phyloP scores from a whole-genome alignment of 2,888 invertebrate genomes.

The Piscicola geometra region DNA sequence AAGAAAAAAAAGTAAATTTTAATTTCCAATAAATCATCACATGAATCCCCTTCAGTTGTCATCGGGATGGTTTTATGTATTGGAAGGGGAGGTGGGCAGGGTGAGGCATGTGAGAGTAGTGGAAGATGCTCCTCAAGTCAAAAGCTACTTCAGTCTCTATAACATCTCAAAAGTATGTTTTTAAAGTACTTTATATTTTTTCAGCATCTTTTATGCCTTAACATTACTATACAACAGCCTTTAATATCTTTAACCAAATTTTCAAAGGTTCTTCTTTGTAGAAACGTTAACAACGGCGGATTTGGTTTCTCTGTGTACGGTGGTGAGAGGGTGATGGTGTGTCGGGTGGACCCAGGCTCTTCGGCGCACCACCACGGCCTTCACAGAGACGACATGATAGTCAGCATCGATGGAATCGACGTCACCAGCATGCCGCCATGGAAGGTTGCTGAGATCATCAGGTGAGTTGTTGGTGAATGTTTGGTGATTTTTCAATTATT shows the following conservation, averaged over 20 bases:
- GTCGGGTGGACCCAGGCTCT: conserved; percentile 11
- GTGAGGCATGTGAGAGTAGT: conserved; percentile 21
- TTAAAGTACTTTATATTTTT: not conserved
- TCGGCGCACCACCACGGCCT: conserved; percentile 3
- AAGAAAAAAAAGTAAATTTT: no score
- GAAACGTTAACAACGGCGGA: not conserved
- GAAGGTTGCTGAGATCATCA: conserved; percentile 20
- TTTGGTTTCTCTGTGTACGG: conserved; percentile 28
- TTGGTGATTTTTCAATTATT: not conserved
- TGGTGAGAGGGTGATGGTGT: conserved; percentile 3
- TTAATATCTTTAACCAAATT: not conserved
- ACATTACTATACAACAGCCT: not conserved
- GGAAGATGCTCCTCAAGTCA: not conserved
- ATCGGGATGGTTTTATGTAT: conserved; percentile 25
- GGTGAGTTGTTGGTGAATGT: not conserved
- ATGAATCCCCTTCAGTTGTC: conserved; percentile 11
- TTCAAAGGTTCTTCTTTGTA: conserved; percentile 9
- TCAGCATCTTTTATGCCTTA: not conserved
- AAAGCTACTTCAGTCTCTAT: conserved; percentile 14
- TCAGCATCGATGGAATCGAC: conserved; percentile 7
- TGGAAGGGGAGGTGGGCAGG: conserved; percentile 20
- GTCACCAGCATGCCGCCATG: not conserved
- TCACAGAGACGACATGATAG: conserved; percentile 8
- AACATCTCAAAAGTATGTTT: conserved; percentile 28
- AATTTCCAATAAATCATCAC: no score